phyloP scores from a whole-genome alignment of 37 sponge, comb jelly and placozoan genomes.

The Agelas oroides region DNA sequence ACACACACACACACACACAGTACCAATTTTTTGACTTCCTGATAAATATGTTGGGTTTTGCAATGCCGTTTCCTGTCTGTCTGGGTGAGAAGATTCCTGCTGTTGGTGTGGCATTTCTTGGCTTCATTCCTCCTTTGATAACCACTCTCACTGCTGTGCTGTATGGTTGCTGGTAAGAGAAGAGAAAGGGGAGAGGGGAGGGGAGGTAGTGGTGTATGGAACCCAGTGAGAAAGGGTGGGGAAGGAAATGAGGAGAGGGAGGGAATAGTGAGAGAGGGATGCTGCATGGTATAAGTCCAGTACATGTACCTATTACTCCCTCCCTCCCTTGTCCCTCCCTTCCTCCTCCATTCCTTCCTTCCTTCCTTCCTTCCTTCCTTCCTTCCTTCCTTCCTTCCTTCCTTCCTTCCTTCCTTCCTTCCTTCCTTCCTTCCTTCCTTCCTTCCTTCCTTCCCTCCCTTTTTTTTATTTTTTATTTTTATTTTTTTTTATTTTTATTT shows the following conservation, averaged over 20 bases:
- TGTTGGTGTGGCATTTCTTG: constrained; percentile 51
- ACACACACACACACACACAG: too few relatives aligned
- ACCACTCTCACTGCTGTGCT: constrained; percentile 19
- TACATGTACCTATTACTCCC: not conserved
- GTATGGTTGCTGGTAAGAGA: constrained; percentile 56
- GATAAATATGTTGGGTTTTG: constrained; percentile 66
- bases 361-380: not conserved
- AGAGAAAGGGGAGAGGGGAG: too few relatives aligned
- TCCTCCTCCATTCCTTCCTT: not conserved
- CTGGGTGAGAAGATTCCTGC: constrained; percentile 31
- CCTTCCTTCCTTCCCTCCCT: too few relatives aligned
- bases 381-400: not conserved
- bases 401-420: too few relatives aligned
- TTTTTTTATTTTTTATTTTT: too few relatives aligned
- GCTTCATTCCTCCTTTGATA: constrained; percentile 66
- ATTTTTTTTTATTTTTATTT: too few relatives aligned
- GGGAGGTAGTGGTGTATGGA: too few relatives aligned
- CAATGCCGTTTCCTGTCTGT: constrained; percentile 72
- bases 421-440: too few relatives aligned
- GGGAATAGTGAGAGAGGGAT: too few relatives aligned
- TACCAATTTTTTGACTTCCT: constrained; percentile 44
- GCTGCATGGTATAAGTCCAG: not conserved
- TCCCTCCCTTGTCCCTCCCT: not conserved
- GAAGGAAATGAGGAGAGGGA: too few relatives aligned
- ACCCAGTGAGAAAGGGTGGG: too few relatives aligned